Evolutionary conservation across 2,113 vertebrate genomes (phyloP), one percentile per base, ranked within the genome.

Genomic region (Malurus alboscapulatus): DNA sequence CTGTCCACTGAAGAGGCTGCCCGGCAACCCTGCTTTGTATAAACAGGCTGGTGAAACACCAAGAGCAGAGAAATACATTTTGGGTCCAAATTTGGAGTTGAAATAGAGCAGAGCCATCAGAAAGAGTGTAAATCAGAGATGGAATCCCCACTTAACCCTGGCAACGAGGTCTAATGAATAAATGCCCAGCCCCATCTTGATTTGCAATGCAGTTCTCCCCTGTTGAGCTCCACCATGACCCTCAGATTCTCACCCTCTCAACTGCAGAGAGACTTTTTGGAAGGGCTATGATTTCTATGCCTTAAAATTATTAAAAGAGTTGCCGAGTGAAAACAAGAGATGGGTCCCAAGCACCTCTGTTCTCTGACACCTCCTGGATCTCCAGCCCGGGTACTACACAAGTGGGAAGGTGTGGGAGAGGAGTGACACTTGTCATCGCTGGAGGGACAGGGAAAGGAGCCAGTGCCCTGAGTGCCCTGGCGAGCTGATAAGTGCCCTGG

Each of bases 71-170:
- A 88, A 68, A 89, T 84, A 57, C 30, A 76, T 84, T 88, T 81
- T 53, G 67, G 62, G 47, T 36, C 69, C 74, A 93, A 76, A 76
- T 95, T 84, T 84, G 45, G 69, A 87, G 45, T 32, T 89, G 83
- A 92, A 45, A 61, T 65, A 89, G 20, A 76, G 42, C 62, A 92
- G 34, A 91, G 34, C 29, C 42, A 45, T 85, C 47, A 82, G 45
- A 84, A 95, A 38, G 36, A 42, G 18, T 40, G 77, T 87, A 95
- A 96, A 95, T 92, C 91, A 92, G 69, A 66, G 78, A 82, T 19
- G 5, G 88, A 87, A 84, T 69, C 77, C 53, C 71, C 71, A 84
- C 84, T 94, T 93, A 82, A 94, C 69, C 80, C 50, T 87, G 86
- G 87, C 47, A 55, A 58, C 1, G 5, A 83, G 38, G 34, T 65